Evolutionary conservation across 1,140 invertebrate genomes (phyloP).

Genomic region (Pentalonia nigronervosa): DNA sequence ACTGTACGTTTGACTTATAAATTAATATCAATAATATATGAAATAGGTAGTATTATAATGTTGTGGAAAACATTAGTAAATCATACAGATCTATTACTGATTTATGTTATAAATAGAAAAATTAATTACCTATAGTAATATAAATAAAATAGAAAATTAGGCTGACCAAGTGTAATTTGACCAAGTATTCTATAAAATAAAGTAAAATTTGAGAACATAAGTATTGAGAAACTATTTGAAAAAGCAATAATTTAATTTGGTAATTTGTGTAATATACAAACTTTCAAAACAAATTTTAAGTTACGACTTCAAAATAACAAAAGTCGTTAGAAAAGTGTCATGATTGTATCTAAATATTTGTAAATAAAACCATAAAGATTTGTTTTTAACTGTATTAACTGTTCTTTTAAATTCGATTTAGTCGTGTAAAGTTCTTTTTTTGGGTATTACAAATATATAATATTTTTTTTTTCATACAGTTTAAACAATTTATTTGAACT

Average conservation of each 20-base stretch:
- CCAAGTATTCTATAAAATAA: background rate
- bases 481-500: background rate
- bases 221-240: background rate
- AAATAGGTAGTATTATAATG: too few relatives aligned
- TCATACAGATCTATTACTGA: background rate
- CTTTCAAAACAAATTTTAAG: background rate
- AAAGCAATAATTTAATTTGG: background rate
- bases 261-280: background rate
- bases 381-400: background rate
- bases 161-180: background rate
- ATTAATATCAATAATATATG: too few relatives aligned
- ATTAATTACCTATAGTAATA: background rate
- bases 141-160: background rate
- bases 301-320: conserved; percentile 4
- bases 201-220: background rate
- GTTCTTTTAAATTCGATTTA: conserved; percentile 11
- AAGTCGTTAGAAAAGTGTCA: background rate
- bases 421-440: background rate
- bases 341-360: background rate
- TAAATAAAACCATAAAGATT: background rate
- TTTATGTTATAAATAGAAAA: background rate
- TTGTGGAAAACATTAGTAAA: too few relatives aligned
- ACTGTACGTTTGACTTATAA: too few relatives aligned
- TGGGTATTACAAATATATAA: background rate
- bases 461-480: background rate